Conservation (phyloP, 2,888 invertebrate species). For the Acleris emargana region DNA sequence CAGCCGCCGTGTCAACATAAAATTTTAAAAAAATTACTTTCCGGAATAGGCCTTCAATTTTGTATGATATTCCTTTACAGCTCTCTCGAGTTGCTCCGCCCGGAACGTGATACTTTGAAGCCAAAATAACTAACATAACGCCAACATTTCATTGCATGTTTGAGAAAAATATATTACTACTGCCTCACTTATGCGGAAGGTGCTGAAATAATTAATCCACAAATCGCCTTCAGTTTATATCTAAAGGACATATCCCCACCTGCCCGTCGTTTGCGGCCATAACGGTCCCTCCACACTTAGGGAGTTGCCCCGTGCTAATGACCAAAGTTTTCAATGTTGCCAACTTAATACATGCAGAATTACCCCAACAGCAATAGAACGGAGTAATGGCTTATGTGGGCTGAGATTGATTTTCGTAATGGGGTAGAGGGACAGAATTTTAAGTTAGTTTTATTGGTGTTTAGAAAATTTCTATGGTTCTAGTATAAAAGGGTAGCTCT, state of each 20-base stretch:
- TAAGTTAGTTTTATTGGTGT: background rate
- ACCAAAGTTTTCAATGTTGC: constrained; percentile 70
- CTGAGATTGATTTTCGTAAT: constrained; percentile 23
- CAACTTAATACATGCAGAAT: constrained; percentile 75
- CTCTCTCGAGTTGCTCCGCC: too few relatives aligned
- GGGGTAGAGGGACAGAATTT: background rate
- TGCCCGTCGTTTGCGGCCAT: constrained; percentile 63
- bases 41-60: too few relatives aligned
- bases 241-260: constrained; percentile 51
- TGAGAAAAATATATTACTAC: too few relatives aligned
- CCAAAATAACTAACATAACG: too few relatives aligned
- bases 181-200: too few relatives aligned
- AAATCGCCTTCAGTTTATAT: constrained; percentile 66
- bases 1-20: too few relatives aligned
- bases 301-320: constrained; percentile 71
- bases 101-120: too few relatives aligned
- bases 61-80: too few relatives aligned
- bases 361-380: constrained; percentile 53
- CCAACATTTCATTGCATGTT: too few relatives aligned
- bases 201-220: background rate
- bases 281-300: constrained; percentile 65
- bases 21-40: too few relatives aligned
- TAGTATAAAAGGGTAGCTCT: too few relatives aligned
- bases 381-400: constrained; percentile 8
- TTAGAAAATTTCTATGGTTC: background rate